phyloP scores from a whole-genome alignment of 64 coral and sea anemone genomes.

The Dendronephthya gigantea region DNA sequence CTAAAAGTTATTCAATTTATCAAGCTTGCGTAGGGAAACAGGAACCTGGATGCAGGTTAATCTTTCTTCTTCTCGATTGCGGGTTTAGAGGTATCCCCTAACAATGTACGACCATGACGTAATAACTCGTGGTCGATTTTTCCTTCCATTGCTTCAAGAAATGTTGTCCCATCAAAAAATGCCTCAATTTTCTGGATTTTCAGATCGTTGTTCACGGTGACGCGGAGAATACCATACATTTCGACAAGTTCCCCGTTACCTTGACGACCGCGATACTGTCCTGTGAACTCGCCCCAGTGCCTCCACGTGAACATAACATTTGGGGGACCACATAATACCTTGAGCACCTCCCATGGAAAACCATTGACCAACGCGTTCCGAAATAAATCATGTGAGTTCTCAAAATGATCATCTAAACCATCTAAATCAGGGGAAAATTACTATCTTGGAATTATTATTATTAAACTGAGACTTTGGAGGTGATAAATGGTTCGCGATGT shows the following conservation, averaged over 20 bases:
- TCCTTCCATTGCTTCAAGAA: slow-evolving; percentile 13
- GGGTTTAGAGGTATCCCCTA: neutral
- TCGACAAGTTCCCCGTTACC: slow-evolving; percentile 20
- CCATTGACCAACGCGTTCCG: slow-evolving; percentile 54
- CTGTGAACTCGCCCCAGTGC: slow-evolving; percentile 2
- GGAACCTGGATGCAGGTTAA: neutral
- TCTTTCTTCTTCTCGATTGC: neutral
- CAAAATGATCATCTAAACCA: slow-evolving; percentile 33
- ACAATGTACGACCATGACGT: neutral
- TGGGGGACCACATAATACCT: neutral
- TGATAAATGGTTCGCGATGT: too few relatives aligned
- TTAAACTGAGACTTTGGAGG: too few relatives aligned
- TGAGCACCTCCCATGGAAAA: slow-evolving; percentile 71
- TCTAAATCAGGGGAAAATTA: neutral
- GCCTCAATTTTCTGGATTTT: neutral
- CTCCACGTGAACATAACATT: slow-evolving; percentile 13
- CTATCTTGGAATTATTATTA: too few relatives aligned
- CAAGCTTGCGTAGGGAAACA: too few relatives aligned
- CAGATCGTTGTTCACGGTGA: neutral
- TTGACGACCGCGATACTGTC: neutral
- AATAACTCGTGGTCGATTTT: neutral
- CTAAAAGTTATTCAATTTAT: too few relatives aligned
- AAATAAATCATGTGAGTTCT: slow-evolving; percentile 52
- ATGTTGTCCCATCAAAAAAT: slow-evolving; percentile 3
- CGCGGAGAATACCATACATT: neutral